These are phyloP conservation scores for Megastigmus dorsalis DNA, from an alignment of 2,888 invertebrate species.

Conservation along the genomic window DNA sequence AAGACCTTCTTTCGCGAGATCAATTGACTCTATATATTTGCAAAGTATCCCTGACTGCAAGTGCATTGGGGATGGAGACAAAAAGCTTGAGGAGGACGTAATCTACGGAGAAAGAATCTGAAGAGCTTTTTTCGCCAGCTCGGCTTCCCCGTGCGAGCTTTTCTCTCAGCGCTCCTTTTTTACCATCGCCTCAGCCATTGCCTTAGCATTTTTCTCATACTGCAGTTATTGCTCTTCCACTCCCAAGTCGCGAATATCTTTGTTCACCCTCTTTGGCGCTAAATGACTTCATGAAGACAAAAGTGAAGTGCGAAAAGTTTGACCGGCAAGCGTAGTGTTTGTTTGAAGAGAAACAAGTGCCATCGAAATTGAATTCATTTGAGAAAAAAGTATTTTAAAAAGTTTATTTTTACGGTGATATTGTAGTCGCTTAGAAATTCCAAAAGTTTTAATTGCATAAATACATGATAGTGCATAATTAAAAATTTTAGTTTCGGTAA, in stretches of 20 bases:
- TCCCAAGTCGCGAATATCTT: background rate
- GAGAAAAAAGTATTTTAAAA: background rate
- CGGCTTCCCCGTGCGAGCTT: background rate
- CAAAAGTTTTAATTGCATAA: background rate
- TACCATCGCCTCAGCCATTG: constrained; percentile 6
- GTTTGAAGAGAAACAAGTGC: constrained; percentile 27
- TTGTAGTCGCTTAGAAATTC: background rate
- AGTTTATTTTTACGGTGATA: background rate
- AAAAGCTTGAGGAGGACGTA: constrained; percentile 32
- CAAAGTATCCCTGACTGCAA: background rate
- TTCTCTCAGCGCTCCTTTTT: constrained; percentile 13
- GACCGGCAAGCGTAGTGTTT: background rate
- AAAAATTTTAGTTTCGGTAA: too few relatives aligned
- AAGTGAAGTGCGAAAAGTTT: constrained; percentile 23
- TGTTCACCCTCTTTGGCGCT: constrained; percentile 6
- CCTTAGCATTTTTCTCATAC: constrained; percentile 9
- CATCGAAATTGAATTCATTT: constrained; percentile 37
- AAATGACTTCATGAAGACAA: constrained; percentile 37
- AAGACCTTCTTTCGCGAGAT: too few relatives aligned
- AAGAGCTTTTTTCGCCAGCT: constrained; percentile 23
- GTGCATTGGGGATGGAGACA: constrained; percentile 12
- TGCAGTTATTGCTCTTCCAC: background rate
- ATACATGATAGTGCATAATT: too few relatives aligned
- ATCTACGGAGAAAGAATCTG: constrained; percentile 34
- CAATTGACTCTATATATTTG: constrained; percentile 34